Base-by-base conservation (phyloP, 2,113 vertebrate species). In the Astatoreochromis straeleni region DNA sequence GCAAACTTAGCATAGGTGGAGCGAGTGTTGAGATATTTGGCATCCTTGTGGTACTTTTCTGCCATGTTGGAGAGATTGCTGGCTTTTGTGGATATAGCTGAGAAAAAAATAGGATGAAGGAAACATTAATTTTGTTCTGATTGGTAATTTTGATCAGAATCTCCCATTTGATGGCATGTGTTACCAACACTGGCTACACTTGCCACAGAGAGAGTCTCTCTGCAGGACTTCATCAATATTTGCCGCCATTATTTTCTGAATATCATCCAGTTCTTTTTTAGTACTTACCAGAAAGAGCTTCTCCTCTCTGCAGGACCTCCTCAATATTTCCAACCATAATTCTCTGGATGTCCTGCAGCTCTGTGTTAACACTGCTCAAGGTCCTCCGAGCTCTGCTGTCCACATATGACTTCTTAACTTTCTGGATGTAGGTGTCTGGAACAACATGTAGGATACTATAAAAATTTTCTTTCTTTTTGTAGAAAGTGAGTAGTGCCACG, bases 271-370 rank as follows among this genome's bases (percentile, higher is more conserved):
- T 60, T 60, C 57, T 60, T 60, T 60, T 60, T 33, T 60, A 60
- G 16, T 33, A 60, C 57, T 86, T 95, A 99, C 98, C 98, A 93
- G 98, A 99, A 53, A 99, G 97, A 1, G 98, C 97, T 89, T 99
- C 98, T 93, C 99, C 99, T 85, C 98, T 96, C 81, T 98, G 98
- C 57, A 99, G 91, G 80, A 99, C 98, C 89, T 99, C 98, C 89
- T 99, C 98, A 2, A 99, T 99, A 88, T 99, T 99, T 84, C 98
- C 98, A 94, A 99, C 98, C 99, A 99, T 99, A 82, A 99, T 99
- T 89, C 97, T 97, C 96, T 99, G 99, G 53, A 99, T 98, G 13
- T 99, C 98, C 49, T 99, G 98, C 21, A 99, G 94, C 93, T 99
- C 99, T n/a, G 97, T 98, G 94, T 99, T 99, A 87, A 99, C 98